Evolutionary conservation across 2,797 vertebrate genomes (phyloP), one percentile per base, ranked within the genome.

Genomic region (Luscinia megarhynchos): DNA sequence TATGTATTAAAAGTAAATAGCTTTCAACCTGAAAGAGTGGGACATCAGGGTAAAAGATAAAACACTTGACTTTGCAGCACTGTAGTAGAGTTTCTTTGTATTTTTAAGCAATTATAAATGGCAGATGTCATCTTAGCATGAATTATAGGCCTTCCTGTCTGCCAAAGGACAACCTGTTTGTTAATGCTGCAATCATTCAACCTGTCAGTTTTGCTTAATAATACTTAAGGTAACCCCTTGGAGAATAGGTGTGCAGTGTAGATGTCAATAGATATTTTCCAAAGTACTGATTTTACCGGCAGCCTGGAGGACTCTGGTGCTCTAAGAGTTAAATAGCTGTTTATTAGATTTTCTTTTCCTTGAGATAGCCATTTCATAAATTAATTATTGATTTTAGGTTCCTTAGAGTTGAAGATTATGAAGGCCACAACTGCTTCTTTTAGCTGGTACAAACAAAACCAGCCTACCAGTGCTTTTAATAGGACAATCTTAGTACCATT

Each of bases 51-150:
- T 76, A 41, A 76, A 87, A 92, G 75, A 84, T 90, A 74, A 72
- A 87, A 84, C 19, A 38, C 30, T 10, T 17, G 40, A 64, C 62
- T 51, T 81, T 91, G 77, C 32, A 73, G 20, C 26, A 36, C 45
- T 32, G 29, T 67, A 68, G 51, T 70, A 41, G 30, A 89, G 72
- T 63, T 80, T 61, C 36, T 78, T 92, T 88, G 92, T 86, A 90
- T 77, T 63, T 89, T 86, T 29, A 76, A 87, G 79, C 43, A 84
- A 86, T 91, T 92, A 76, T 88, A 93, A 95, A 95, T 95, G 95
- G 78, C 87, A 94, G 84, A 63, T 95, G 86, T 88, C 92, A 83
- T 88, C 54, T 84, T 91, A 83, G 84, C 77, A 75, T 85, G 89
- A 93, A 59, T 59, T 94, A 70, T 18, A 89, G 64, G 69, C 63